phyloP scores from a whole-genome alignment of 2,888 invertebrate genomes.

The Drepana falcataria region DNA sequence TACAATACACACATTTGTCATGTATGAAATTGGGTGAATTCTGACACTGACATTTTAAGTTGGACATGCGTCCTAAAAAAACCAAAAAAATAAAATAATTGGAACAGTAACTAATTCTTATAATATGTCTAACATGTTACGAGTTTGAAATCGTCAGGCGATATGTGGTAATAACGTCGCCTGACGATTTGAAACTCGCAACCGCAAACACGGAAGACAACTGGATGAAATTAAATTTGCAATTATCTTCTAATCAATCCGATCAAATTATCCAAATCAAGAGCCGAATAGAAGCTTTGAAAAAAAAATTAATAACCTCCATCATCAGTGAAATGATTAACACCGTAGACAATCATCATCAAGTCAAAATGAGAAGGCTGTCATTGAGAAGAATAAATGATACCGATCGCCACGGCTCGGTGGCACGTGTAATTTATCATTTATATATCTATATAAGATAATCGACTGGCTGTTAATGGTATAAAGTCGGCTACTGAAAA shows the following conservation, averaged over 20 bases:
- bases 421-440: slow-evolving; percentile 22
- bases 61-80: no score
- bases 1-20: no score
- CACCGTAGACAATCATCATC: slow-evolving; percentile 43
- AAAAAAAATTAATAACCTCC: slow-evolving; percentile 46
- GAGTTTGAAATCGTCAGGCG: no score
- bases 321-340: slow-evolving; percentile 42
- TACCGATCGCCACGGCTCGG: slow-evolving; percentile 6
- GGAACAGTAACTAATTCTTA: no score
- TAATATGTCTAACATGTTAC: no score
- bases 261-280: slow-evolving; percentile 17
- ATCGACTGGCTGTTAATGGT: slow-evolving; percentile 15
- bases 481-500: slow-evolving; percentile 49
- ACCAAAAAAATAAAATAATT: no score
- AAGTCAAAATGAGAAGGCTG: slow-evolving; percentile 39
- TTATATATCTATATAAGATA: slow-evolving; percentile 6
- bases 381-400: slow-evolving; percentile 35
- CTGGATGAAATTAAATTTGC: slow-evolving; percentile 1
- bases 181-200: no score
- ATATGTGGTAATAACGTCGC: no score
- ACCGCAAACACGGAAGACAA: no score
- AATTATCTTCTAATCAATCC: slow-evolving; percentile 14
- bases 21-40: no score
- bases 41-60: no score
- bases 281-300: neutral